Evolutionary conservation across 2,888 invertebrate genomes (phyloP).

Genomic region (Lasius fuliginosus): DNA sequence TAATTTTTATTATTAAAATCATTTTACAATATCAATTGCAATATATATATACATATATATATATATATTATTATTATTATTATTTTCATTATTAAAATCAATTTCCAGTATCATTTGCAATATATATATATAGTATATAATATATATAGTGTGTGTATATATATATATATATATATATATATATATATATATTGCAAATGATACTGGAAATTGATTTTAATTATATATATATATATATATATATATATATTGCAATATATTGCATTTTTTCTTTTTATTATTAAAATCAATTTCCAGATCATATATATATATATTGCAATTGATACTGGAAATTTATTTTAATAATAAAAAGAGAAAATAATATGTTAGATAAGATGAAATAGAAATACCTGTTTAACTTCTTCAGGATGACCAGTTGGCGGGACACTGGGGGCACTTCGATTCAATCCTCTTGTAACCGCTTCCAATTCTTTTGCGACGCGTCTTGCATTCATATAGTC

Average conservation of each 20-base stretch:
- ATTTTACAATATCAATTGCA: too few relatives aligned
- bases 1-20: too few relatives aligned
- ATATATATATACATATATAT: too few relatives aligned
- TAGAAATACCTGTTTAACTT: slow-evolving; percentile 93
- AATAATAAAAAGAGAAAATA: slow-evolving; percentile 7
- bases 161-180: too few relatives aligned
- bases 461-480: slow-evolving; percentile 98
- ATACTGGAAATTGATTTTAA: not conserved
- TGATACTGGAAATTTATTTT: not conserved
- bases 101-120: not conserved
- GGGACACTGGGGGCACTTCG: slow-evolving; percentile 98
- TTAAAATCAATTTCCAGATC: too few relatives aligned
- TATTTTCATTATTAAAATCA: not conserved
- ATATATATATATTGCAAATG: not conserved
- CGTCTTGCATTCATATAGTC: slow-evolving; percentile 99
- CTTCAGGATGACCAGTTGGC: slow-evolving; percentile 96
- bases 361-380: not conserved
- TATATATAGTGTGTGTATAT: too few relatives aligned
- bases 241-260: too few relatives aligned
- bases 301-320: not conserved
- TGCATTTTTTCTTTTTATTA: too few relatives aligned
- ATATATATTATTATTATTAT: not conserved
- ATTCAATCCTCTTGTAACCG: slow-evolving; percentile 97
- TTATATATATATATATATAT: too few relatives aligned
- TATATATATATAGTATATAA: not conserved